Conservation (phyloP, 2,888 invertebrate species). For the Aspidiotus destructor region DNA sequence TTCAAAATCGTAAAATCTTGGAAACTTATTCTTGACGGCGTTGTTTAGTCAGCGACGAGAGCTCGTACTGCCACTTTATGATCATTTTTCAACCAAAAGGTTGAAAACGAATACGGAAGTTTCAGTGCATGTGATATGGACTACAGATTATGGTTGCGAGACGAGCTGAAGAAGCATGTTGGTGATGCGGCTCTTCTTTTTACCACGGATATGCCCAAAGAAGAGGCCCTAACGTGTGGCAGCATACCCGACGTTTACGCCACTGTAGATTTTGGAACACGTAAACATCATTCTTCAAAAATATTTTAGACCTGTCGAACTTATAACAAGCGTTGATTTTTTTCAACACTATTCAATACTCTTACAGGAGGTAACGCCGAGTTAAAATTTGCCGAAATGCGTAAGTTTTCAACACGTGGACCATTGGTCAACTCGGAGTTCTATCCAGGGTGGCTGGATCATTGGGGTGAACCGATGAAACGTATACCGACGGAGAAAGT, state of each 20-base stretch:
- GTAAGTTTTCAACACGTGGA: constrained; percentile 46
- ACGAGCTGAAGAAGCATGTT: constrained; percentile 51
- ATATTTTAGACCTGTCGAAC: background rate
- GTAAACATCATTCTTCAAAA: background rate
- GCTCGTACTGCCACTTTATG: no score
- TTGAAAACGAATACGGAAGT: constrained; percentile 91
- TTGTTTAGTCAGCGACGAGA: no score
- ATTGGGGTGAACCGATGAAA: constrained; percentile 57
- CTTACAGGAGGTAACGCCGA: background rate
- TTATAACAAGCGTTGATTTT: background rate
- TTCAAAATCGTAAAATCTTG: no score
- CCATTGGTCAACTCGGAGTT: constrained; percentile 84
- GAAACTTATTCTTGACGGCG: no score
- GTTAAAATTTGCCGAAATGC: background rate
- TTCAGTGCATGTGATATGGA: constrained; percentile 59
- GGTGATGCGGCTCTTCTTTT: constrained; percentile 63
- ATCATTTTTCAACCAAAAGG: constrained; percentile 42
- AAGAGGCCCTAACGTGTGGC: constrained; percentile 53
- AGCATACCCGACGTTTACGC: constrained; percentile 59
- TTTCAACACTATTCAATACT: no score
- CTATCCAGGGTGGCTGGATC: constrained; percentile 87
- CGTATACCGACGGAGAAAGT: constrained; percentile 50
- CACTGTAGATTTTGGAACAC: constrained; percentile 62
- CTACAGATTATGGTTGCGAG: constrained; percentile 59
- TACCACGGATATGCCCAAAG: constrained; percentile 66